Conservation (phyloP, 1,140 invertebrate species). For the Panulirus ornatus region DNA sequence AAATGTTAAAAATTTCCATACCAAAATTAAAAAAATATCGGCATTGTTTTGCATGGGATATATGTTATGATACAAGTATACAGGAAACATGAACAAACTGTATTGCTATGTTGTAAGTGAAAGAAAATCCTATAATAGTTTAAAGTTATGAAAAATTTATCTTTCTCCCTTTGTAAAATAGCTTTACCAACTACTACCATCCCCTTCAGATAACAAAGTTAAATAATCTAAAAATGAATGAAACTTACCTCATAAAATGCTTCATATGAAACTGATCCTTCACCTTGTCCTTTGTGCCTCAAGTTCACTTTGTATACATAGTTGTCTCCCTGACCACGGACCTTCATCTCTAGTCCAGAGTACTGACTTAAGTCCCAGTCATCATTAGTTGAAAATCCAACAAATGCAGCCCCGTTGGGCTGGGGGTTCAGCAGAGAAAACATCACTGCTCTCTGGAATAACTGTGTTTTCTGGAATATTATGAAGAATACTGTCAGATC, state of each 20-base stretch:
- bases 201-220: too few species aligned
- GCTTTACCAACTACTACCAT: too few species aligned
- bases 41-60: too few species aligned
- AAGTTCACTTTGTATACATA: conserved; percentile 82
- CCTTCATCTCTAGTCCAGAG: conserved; percentile 80
- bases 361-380: conserved; percentile 80
- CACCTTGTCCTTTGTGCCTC: conserved; percentile 81
- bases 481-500: background rate
- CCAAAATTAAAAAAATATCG: too few species aligned
- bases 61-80: too few species aligned
- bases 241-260: conserved; percentile 82
- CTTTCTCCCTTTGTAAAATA: too few species aligned
- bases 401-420: conserved; percentile 85
- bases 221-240: too few species aligned
- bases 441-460: conserved; percentile 82
- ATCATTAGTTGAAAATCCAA: conserved; percentile 81
- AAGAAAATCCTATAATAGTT: too few species aligned
- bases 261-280: conserved; percentile 82
- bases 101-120: too few species aligned
- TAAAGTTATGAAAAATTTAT: too few species aligned
- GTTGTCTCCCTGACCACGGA: conserved; percentile 82
- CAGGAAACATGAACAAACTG: too few species aligned
- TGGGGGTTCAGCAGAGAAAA: conserved; percentile 85
- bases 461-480: conserved; percentile 59
- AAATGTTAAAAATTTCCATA: too few species aligned